Base-by-base conservation (phyloP, 2,888 invertebrate species). In the Mesorhabditis spiculigera region DNA sequence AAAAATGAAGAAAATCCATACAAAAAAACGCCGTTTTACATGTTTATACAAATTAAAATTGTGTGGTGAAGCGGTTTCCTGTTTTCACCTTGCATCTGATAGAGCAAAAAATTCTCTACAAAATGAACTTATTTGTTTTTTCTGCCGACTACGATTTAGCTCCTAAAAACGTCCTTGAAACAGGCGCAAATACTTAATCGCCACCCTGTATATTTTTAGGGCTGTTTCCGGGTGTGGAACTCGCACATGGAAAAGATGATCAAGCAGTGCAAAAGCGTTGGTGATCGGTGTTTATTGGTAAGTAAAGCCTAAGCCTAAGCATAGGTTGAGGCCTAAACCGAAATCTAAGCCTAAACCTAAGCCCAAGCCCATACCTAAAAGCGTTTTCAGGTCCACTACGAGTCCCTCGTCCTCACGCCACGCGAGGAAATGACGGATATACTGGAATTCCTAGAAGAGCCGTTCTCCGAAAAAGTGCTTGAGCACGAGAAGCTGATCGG, bases 391-490 rank as follows among this genome's bases (percentile, higher is more conserved):
- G 93, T 97, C 70, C 93, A 93, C 85, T 97, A 97, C 88, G 97
- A 97, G 89, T 93, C 95, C 88, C 90, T 97, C 84, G 95, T 96
- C 82, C 90, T 97, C 82, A 93, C 93, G 88, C 96, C 96, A 8
- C 90, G 90, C 75, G 90, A 90, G 76, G 93, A 93, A 90, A 91
- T 96, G 92, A 90, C 91, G 78, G 91, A 91, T 86, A 93, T 95
- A 85, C 90, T 95, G 43, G 89, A 89, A 77, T 97, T 95, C 88
- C 90, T 97, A 72, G 92, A 92, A 80, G 90, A 96, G 81, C 93
- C 93, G 58, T 97, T 95, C 95, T 91, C 93, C 88, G 93, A 94
- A 80, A 91, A 93, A 68, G 75, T 79, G 66, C 50, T 79, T 5
- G 63, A 70, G 45, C 79, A 79, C 63, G 73, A 78, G 5, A 68